Evolutionary conservation across 2,797 vertebrate species (phyloP).

Genomic region (Moxostoma hubbsi): DNA sequence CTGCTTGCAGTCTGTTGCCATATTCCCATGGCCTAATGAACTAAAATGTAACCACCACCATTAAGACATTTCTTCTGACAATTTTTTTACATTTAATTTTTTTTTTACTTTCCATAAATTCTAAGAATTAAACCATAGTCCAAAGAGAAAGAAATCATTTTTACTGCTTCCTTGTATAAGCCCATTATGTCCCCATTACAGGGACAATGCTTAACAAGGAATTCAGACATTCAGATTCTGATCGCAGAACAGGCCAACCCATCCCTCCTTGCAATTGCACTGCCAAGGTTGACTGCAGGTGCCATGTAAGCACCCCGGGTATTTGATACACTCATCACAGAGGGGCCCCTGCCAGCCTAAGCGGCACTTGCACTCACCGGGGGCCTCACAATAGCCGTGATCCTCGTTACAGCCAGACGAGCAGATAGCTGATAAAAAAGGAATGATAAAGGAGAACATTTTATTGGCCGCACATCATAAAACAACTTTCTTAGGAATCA

Average conservation of each 20-base stretch:
- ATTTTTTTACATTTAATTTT: too few species aligned
- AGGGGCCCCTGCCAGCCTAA: slow-evolving; percentile 84
- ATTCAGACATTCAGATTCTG: slow-evolving; percentile 84
- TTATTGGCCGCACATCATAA: slow-evolving; percentile 42
- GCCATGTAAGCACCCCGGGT: slow-evolving; percentile 81
- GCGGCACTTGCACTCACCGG: slow-evolving; percentile 81
- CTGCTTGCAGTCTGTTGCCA: too few species aligned
- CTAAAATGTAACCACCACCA: too few species aligned
- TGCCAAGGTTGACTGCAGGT: slow-evolving; percentile 80
- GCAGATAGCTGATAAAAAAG: slow-evolving; percentile 80
- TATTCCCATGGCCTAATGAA: too few species aligned
- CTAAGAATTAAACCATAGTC: neutral
- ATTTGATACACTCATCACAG: slow-evolving; percentile 79
- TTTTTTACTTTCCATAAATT: too few species aligned
- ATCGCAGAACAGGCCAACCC: slow-evolving; percentile 84
- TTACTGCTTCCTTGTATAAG: neutral
- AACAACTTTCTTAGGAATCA: too few species aligned
- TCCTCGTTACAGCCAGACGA: slow-evolving; percentile 77
- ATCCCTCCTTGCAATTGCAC: slow-evolving; percentile 83
- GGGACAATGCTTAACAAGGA: neutral
- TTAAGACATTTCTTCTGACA: too few species aligned
- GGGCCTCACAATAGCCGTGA: slow-evolving; percentile 80
- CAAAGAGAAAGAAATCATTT: neutral
- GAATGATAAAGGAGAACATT: slow-evolving; percentile 49
- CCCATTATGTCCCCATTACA: too few species aligned